Conservation (phyloP, 2,888 invertebrate genomes). For the Microctonus aethiopoides region DNA sequence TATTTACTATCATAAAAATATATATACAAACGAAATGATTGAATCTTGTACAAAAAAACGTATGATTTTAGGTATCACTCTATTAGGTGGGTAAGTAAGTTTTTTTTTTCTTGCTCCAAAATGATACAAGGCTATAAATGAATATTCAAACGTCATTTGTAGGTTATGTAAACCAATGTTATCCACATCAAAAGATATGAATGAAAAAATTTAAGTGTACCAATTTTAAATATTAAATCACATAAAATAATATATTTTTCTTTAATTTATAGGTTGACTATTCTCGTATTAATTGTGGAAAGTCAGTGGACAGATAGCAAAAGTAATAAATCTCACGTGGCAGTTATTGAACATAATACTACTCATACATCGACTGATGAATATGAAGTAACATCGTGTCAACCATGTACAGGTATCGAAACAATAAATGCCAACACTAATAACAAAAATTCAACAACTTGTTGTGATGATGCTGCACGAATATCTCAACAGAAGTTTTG, state of each 20-base stretch:
- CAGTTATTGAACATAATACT: slow-evolving; percentile 78
- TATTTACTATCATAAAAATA: no score
- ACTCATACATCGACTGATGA: slow-evolving; percentile 82
- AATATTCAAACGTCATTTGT: no score
- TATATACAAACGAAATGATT: slow-evolving; percentile 78
- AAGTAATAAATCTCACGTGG: slow-evolving; percentile 74
- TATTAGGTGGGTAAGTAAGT: slow-evolving; percentile 78
- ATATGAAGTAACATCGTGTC: slow-evolving; percentile 79
- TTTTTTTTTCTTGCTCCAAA: neutral
- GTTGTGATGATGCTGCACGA: slow-evolving; percentile 88
- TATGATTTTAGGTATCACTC: slow-evolving; percentile 82
- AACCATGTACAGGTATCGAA: slow-evolving; percentile 89
- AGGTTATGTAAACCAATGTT: neutral
- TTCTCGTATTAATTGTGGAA: slow-evolving; percentile 84
- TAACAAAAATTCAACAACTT: slow-evolving; percentile 60
- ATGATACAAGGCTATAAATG: no score
- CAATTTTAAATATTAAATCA: no score
- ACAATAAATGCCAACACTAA: slow-evolving; percentile 84
- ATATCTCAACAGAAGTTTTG: slow-evolving; percentile 87
- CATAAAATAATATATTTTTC: slow-evolving; percentile 13
- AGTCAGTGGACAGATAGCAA: slow-evolving; percentile 77
- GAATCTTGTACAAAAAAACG: slow-evolving; percentile 87
- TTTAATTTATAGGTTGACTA: slow-evolving; percentile 75
- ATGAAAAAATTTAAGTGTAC: no score
- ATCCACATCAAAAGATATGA: no score